These are phyloP conservation scores for Athene noctua DNA, from an alignment of 2,113 vertebrate species.

Conservation along the genomic window DNA sequence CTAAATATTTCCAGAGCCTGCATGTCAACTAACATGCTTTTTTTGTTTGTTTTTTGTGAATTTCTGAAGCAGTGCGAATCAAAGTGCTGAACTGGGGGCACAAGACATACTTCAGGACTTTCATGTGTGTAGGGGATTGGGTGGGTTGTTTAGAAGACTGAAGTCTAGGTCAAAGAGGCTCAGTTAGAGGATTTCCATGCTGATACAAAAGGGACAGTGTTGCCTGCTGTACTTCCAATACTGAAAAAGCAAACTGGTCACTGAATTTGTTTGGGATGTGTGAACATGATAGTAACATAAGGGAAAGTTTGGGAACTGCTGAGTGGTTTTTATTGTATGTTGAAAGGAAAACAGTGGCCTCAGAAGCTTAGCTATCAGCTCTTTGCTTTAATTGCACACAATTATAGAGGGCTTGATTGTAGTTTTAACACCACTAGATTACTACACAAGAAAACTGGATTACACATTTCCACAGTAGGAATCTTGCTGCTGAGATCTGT, in stretches of 20 bases:
- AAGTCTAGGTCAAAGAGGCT: not conserved
- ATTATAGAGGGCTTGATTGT: not conserved
- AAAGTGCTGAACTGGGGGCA: not conserved
- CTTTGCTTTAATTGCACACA: constrained; percentile 15
- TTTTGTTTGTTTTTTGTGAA: not conserved
- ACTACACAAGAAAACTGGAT: constrained; percentile 2
- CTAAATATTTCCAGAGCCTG: not conserved
- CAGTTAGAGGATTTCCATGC: not conserved
- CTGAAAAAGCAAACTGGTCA: not conserved
- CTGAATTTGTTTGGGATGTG: not conserved
- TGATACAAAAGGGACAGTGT: not conserved
- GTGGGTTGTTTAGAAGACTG: not conserved
- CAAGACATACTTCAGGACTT: not conserved
- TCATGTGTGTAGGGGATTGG: too few relatives aligned
- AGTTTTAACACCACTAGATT: not conserved
- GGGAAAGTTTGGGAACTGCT: not conserved
- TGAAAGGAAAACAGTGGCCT: not conserved
- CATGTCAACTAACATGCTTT: not conserved
- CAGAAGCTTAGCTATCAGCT: not conserved
- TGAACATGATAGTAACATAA: not conserved
- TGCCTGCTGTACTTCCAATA: not conserved
- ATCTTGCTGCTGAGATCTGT: not conserved
- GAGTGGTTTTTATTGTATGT: not conserved
- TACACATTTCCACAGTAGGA: not conserved
- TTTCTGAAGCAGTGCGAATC: not conserved